Percentiles rank a stretch among this genome's conserved stretches.
phyloP scores from a whole-genome alignment of 1,140 invertebrate genomes.

The Steinernema khuongi region DNA sequence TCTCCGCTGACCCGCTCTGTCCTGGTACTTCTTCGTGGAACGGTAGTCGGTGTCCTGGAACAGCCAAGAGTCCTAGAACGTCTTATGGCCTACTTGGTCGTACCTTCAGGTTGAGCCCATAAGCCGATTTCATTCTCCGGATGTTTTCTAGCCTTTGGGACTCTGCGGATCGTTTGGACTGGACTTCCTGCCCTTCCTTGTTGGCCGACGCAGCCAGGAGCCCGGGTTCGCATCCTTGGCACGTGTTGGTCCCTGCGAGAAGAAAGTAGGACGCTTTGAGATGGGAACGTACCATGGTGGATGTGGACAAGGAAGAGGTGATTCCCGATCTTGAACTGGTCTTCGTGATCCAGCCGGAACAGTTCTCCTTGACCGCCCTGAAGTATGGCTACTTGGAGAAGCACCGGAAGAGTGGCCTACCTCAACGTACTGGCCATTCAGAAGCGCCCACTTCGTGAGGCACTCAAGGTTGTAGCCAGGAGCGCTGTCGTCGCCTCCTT shows the following conservation, averaged over 20 bases:
- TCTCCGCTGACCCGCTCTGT: not conserved
- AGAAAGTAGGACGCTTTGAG: not conserved
- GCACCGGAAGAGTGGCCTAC: not conserved
- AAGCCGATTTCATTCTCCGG: not conserved
- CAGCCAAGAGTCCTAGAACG: not conserved
- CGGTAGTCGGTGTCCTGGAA: not conserved
- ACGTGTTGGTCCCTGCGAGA: constrained; percentile 29
- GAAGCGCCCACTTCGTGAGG: not conserved
- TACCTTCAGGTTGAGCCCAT: not conserved
- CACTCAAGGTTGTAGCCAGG: not conserved
- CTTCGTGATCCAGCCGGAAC: constrained; percentile 15
- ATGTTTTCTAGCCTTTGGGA: not conserved
- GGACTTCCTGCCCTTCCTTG: not conserved
- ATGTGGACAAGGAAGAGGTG: constrained; percentile 17
- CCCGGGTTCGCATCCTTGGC: constrained; percentile 31
- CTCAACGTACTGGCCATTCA: constrained; percentile 20
- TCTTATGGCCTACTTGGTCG: not conserved
- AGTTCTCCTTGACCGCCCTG: not conserved
- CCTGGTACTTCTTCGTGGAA: not conserved
- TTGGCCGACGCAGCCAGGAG: not conserved
- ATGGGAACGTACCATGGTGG: constrained; percentile 16
- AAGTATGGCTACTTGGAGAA: not conserved
- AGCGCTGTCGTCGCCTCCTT: not conserved
- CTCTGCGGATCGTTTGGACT: not conserved
- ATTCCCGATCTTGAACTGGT: constrained; percentile 10